Percentiles rank a stretch among this genome's conserved stretches.
Conservation (phyloP, 2,113 vertebrate genomes). For the Thunnus maccoyii region DNA sequence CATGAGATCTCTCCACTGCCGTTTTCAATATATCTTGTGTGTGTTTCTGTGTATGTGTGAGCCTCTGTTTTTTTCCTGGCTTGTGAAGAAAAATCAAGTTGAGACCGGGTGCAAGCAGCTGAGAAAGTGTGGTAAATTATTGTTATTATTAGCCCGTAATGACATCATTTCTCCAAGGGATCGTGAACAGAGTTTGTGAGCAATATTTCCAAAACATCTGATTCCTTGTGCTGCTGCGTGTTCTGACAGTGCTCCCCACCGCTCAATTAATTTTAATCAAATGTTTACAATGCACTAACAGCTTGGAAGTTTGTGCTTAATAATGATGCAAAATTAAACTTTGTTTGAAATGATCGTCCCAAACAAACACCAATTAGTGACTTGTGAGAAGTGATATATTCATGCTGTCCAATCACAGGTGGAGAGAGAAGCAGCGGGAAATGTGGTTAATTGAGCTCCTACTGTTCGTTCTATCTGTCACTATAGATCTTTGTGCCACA, state of each 20-base stretch:
- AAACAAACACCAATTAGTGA: slow-evolving; percentile 76
- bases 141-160: slow-evolving; percentile 71
- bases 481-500: slow-evolving; percentile 41
- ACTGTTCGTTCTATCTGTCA: slow-evolving; percentile 54
- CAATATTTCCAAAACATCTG: slow-evolving; percentile 50
- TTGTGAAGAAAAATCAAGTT: slow-evolving; percentile 39
- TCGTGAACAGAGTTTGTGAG: slow-evolving; percentile 48
- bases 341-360: slow-evolving; percentile 68
- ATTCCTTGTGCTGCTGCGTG: slow-evolving; percentile 40
- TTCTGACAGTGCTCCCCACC: slow-evolving; percentile 61
- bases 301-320: slow-evolving; percentile 56
- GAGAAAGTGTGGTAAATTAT: slow-evolving; percentile 60
- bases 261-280: slow-evolving; percentile 77
- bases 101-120: slow-evolving; percentile 12
- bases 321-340: slow-evolving; percentile 67
- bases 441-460: slow-evolving; percentile 73
- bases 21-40: slow-evolving; percentile 41
- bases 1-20: slow-evolving; percentile 55
- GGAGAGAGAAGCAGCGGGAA: slow-evolving; percentile 65
- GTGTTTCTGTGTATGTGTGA: slow-evolving; percentile 7
- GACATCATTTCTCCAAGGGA: slow-evolving; percentile 68
- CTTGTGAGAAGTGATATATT: slow-evolving; percentile 52
- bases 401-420: slow-evolving; percentile 67
- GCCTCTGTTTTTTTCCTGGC: slow-evolving; percentile 36
- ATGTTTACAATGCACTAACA: slow-evolving; percentile 76